Evolutionary conservation across 1,140 invertebrate species (phyloP), one percentile per base, ranked within the genome.

Genomic region (Trachelipus rathkii): DNA sequence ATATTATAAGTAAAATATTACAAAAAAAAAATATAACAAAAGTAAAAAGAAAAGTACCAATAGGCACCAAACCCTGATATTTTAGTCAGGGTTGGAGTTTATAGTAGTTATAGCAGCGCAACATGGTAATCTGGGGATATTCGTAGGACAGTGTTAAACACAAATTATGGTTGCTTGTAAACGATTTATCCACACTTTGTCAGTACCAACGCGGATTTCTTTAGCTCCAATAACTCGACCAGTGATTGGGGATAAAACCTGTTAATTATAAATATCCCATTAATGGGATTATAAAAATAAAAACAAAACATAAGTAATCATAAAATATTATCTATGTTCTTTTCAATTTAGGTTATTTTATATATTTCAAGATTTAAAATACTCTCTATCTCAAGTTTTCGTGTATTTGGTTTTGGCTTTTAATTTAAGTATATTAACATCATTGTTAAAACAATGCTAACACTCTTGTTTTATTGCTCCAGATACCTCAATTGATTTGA

Each of bases 61-160:
- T 33, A 3, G 1, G 6, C 33, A 33, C 33, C 1, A 33, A n/a
- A n/a, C 94, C 94, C 89, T 97, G 95, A 86, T 97, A 97, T 84
- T 96, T 94, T 0, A n/a, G 94, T 96, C 66, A 95, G 87, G 83
- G 90, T 91, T 78, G 92, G 91, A 3, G 91, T 95, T n/a, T 19
- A 93, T 92, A 2, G 92, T 92, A 0, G 94, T 96, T 83, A 95
- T 93, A 0, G 94, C 95, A 1, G 95, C 88, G 81, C 95, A 96
- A 77, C 93, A 84, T 95, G 5, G 75, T 74, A 0, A 81, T 60
- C 81, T 94, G 92, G 9, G 89, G 89, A 81, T 95, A 93, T 0
- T 10, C 90, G 91, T 46, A 98, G 78, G 92, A 92, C 60, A 98
- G 86, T 82, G 95, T 92, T 19, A 98, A 86, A 0, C 95, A 95